phyloP scores from a whole-genome alignment of 2,888 invertebrate genomes.

The Metacarcinus magister region DNA sequence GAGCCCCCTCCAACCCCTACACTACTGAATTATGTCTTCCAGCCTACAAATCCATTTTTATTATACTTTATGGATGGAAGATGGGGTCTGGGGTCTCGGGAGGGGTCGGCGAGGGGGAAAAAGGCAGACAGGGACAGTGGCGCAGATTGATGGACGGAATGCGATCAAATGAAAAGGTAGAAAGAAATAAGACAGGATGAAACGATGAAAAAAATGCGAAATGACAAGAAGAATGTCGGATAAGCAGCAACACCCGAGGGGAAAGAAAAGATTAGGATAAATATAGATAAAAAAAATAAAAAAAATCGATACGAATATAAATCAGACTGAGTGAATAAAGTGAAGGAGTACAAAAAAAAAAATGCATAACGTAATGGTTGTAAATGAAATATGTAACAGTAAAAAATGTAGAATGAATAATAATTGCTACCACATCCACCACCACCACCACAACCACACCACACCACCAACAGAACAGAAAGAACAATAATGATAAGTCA shows the following conservation, averaged over 20 bases:
- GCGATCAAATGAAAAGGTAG: neutral
- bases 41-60: conserved; percentile 21
- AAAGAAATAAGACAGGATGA: neutral
- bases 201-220: neutral
- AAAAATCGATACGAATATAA: neutral
- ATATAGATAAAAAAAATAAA: neutral
- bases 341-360: neutral
- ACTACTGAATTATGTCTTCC: conserved; percentile 11
- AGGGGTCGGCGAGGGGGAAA: neutral
- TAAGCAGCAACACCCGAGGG: neutral
- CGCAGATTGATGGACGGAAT: neutral
- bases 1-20: neutral
- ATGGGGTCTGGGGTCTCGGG: neutral
- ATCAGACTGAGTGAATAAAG: neutral
- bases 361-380: neutral
- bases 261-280: neutral
- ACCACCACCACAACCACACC: too few relatives aligned
- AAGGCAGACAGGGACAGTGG: neutral
- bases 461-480: too few relatives aligned
- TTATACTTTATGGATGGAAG: conserved; percentile 38
- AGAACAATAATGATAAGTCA: too few relatives aligned
- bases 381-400: neutral
- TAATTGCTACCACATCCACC: too few relatives aligned
- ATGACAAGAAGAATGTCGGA: neutral
- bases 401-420: neutral